These are phyloP conservation scores for Gorsachius goisagi DNA, from an alignment of 2,113 vertebrate species.

Conservation along the genomic window DNA sequence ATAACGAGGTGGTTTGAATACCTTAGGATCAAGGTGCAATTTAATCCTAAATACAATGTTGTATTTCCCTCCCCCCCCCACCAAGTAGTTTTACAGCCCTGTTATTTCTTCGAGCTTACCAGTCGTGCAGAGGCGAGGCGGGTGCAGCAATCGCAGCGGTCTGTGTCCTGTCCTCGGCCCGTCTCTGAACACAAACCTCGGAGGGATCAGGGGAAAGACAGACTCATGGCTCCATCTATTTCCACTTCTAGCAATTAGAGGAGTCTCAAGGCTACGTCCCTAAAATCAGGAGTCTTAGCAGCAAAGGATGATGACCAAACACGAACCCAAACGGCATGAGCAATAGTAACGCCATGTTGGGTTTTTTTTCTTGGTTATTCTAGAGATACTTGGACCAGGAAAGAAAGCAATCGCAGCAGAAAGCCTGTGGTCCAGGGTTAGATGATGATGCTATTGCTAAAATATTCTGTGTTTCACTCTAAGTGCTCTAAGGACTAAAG, in stretches of 20 bases:
- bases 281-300: fast-evolving
- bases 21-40: neutral
- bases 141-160: neutral
- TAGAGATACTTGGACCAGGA: neutral
- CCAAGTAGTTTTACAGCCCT: neutral
- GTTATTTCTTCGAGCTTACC: neutral
- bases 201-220: neutral
- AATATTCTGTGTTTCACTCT: neutral
- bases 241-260: neutral
- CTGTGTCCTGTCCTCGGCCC: neutral
- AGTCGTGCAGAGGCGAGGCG: neutral
- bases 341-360: fast-evolving
- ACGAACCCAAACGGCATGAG: neutral
- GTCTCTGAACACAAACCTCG: fast-evolving
- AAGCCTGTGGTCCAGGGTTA: neutral
- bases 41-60: neutral
- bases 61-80: neutral
- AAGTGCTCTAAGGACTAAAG: neutral
- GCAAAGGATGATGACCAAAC: fast-evolving
- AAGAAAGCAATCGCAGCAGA: neutral
- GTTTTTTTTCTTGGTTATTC: fast-evolving
- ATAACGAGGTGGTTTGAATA: neutral
- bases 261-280: neutral
- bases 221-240: neutral
- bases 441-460: neutral